phyloP scores from a whole-genome alignment of 2,888 invertebrate genomes.

The Acrobasis consociella region DNA sequence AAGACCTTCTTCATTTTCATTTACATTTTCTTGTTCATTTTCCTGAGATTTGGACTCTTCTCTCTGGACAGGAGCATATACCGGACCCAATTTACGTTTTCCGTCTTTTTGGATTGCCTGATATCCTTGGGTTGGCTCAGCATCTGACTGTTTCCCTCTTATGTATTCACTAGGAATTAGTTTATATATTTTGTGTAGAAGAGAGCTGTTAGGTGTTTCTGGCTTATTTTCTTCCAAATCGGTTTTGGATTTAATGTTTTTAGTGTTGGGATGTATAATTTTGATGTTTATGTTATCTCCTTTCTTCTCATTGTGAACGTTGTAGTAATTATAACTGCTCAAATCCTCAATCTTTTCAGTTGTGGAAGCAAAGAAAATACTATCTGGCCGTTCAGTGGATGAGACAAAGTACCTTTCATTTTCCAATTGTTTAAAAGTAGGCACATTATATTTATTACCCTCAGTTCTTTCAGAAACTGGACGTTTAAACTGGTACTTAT shows the following conservation, averaged over 20 bases:
- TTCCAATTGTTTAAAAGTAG: background rate
- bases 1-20: constrained; percentile 34
- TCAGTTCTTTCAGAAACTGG: background rate
- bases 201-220: constrained; percentile 24
- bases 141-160: constrained; percentile 30
- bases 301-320: constrained; percentile 24
- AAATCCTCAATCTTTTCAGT: background rate
- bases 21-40: constrained; percentile 37
- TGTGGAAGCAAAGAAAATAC: background rate
- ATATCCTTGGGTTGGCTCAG: constrained; percentile 20
- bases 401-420: background rate
- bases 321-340: constrained; percentile 29
- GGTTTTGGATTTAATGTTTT: constrained; percentile 7
- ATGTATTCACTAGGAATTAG: constrained; percentile 35
- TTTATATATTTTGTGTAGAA: constrained; percentile 29
- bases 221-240: constrained; percentile 12
- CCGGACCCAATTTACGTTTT: constrained; percentile 1
- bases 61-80: constrained; percentile 31
- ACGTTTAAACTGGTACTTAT: background rate
- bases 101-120: background rate
- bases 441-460: background rate
- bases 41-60: constrained; percentile 35
- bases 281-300: constrained; percentile 25
- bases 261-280: constrained; percentile 24
- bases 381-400: background rate